A percentile compares a stretch with the other conserved stretches of the same genome.
These are phyloP conservation scores for Drosophila nigromelanica DNA, from an alignment of 1,140 invertebrate genomes.

Conservation along the genomic window DNA sequence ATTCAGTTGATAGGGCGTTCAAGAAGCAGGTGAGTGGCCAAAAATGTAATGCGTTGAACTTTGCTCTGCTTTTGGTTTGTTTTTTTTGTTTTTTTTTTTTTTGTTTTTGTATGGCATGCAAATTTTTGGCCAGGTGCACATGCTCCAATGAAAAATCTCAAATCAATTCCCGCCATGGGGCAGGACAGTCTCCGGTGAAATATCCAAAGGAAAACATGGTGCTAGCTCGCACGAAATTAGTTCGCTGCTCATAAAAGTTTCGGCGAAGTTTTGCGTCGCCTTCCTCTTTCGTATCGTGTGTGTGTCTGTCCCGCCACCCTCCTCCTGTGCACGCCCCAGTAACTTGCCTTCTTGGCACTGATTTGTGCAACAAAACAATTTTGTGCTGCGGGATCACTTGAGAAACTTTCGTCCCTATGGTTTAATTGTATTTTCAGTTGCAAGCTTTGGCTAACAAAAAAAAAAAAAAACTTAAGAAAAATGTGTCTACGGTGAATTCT, in stretches of 20 bases:
- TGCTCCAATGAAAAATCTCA: conserved; percentile 20
- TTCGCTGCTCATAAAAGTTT: conserved; percentile 75
- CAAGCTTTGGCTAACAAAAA: conserved; percentile 6
- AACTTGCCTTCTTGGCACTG: conserved; percentile 33
- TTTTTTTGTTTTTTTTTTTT: conserved; percentile 6
- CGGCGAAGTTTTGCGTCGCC: conserved; percentile 55
- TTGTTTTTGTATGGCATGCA: conserved; percentile 21
- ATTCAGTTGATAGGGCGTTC: background rate
- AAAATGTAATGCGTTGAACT: conserved; percentile 19
- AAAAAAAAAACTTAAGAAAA: background rate
- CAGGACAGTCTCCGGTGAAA: conserved; percentile 52
- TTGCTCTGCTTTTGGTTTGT: conserved; percentile 11
- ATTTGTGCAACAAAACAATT: conserved; percentile 47
- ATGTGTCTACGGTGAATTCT: conserved; percentile 13
- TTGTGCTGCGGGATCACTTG: conserved; percentile 51
- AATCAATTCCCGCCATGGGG: conserved; percentile 62
- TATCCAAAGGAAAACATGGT: conserved; percentile 51
- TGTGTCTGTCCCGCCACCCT: background rate
- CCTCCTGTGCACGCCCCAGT: conserved; percentile 2
- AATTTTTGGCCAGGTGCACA: conserved; percentile 22
- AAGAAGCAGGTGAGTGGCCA: conserved; percentile 11
- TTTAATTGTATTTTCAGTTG: conserved; percentile 75
- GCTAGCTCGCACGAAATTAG: conserved; percentile 59
- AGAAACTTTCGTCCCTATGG: conserved; percentile 63
- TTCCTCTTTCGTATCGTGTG: conserved; percentile 7